Evolutionary conservation across 2,113 vertebrate genomes (phyloP).

Genomic region (Protobothrops mucrosquamatus): DNA sequence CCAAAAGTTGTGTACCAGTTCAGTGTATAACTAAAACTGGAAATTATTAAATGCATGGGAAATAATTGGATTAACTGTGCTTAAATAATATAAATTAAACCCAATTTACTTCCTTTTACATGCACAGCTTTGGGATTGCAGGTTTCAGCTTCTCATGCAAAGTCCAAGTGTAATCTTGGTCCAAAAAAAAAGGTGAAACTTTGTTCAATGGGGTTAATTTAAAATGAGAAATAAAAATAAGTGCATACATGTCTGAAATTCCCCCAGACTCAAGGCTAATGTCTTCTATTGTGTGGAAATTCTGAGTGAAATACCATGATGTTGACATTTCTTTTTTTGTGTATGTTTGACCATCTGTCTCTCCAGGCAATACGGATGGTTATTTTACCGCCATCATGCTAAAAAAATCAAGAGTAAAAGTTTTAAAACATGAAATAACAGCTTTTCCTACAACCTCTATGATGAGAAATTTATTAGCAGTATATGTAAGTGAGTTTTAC

Average conservation of each 20-base stretch:
- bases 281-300: not conserved
- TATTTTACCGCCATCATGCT: conserved; percentile 93
- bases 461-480: conserved; percentile 92
- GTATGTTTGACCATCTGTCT: not conserved
- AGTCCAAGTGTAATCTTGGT: not conserved
- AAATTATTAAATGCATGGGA: not conserved
- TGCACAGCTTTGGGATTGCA: not conserved
- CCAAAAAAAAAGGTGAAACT: not conserved
- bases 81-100: not conserved
- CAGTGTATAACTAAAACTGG: not conserved
- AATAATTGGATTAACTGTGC: not conserved
- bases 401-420: conserved; percentile 84
- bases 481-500: conserved; percentile 73
- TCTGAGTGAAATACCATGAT: not conserved
- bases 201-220: not conserved
- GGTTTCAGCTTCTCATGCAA: not conserved
- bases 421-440: conserved; percentile 80
- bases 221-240: not conserved
- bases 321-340: not conserved
- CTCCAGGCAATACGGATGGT: conserved; percentile 79
- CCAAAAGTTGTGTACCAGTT: not conserved
- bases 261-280: not conserved
- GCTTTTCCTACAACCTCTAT: conserved; percentile 85
- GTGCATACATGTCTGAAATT: not conserved
- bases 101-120: not conserved